Base-by-base conservation (phyloP, 1,140 invertebrate species). In the Meloidogyne exigua region DNA sequence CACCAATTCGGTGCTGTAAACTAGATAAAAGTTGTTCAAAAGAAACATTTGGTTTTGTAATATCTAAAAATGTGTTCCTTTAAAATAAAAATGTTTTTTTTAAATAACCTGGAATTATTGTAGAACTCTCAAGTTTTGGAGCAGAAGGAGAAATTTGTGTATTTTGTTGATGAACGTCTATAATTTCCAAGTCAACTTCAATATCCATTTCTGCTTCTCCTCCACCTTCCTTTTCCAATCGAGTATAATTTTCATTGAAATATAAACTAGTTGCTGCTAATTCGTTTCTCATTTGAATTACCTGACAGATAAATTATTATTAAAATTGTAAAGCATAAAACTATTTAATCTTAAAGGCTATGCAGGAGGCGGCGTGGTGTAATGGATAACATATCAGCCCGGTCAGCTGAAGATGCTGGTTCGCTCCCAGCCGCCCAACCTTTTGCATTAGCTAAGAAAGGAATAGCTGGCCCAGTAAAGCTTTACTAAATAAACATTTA, bases 121-220 rank as follows among this genome's bases (percentile, higher is more conserved):
- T 26, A 42, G 69, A 44, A 44, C 2, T 71, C 0, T 11, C 69
- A 13, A 25, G 1, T 28, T 62, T 44, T 0, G 39, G 57, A 75
- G 23, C 39, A 21, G 79, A 9, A 9, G 78, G 72, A 7, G 44
- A 49, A 18, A 18, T n/a, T n/a, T 57, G 18, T 57, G 10, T n/a
- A n/a, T 68, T 36, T 39, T 78, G 76, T 25, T 78, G 39, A 23
- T 57, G 57, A 26, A 75, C 42, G 18, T 49, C 64, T 13, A 82
- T 44, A 18, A 79, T 39, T 23, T 83, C 76, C n/a, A 83, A 76
- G 64, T 84, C 82, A 72, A 80, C 76, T 18, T 84, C 82, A 49
- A 82, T 67, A 63, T 80, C 81, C 18, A 79, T 82, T 36, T 77
- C 49, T 10, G 36, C 32, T 69, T 64, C 77, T 12, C 71, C 36